Conservation (phyloP, 2,888 invertebrate species). For the Hydropsyche betteni region DNA sequence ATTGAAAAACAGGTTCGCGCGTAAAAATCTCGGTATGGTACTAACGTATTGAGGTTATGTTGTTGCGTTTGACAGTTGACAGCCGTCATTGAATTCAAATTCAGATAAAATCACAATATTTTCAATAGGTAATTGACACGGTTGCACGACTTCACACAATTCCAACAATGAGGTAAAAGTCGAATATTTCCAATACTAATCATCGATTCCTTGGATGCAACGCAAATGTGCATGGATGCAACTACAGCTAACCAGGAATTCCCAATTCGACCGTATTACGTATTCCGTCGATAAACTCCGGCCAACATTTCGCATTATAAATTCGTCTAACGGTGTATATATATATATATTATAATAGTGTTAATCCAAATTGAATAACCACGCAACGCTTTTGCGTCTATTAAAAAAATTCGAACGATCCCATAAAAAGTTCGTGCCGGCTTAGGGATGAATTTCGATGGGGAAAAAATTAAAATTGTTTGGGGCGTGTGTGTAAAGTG, state of each 20-base stretch:
- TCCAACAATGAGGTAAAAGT: too few relatives aligned
- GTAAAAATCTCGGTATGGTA: too few relatives aligned
- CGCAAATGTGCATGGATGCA: slow-evolving; percentile 11
- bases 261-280: slow-evolving; percentile 46
- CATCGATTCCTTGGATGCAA: slow-evolving; percentile 22
- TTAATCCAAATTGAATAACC: too few relatives aligned
- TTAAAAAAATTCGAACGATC: slow-evolving; percentile 7
- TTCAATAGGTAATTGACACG: too few relatives aligned
- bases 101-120: too few relatives aligned
- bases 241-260: slow-evolving; percentile 48
- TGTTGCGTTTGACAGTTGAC: too few relatives aligned
- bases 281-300: slow-evolving; percentile 45
- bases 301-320: slow-evolving; percentile 20
- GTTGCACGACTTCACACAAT: too few relatives aligned
- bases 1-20: too few relatives aligned
- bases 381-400: not conserved
- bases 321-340: slow-evolving; percentile 40
- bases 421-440: slow-evolving; percentile 31
- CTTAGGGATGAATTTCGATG: slow-evolving; percentile 24
- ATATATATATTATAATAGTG: too few relatives aligned
- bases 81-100: too few relatives aligned
- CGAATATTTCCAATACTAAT: not conserved
- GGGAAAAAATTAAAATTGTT: slow-evolving; percentile 16
- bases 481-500: slow-evolving; percentile 29
- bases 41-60: too few relatives aligned